A percentile compares a stretch with the other conserved stretches of the same genome.
phyloP scores from a whole-genome alignment of 2,113 vertebrate species.

The Heterocephalus glaber region DNA sequence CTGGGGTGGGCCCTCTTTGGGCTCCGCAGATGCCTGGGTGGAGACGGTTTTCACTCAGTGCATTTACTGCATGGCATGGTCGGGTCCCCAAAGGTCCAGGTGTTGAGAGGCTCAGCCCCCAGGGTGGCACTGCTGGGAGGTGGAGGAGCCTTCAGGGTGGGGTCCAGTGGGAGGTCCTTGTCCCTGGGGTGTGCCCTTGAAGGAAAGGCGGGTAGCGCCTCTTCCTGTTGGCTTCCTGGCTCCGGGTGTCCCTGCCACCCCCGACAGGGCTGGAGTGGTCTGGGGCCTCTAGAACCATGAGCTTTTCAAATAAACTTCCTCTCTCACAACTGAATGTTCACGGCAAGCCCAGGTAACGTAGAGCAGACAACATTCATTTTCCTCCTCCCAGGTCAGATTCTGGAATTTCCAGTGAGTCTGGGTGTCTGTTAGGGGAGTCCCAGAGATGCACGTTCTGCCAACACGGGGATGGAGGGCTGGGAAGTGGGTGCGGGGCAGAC shows the following conservation, averaged over 20 bases:
- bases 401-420: neutral
- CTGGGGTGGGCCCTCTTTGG: neutral
- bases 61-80: no score
- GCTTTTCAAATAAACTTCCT: neutral
- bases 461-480: fast-evolving
- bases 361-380: neutral
- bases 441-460: neutral
- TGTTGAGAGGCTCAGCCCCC: neutral
- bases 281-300: neutral
- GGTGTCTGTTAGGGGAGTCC: neutral
- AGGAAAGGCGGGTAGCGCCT: neutral
- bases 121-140: neutral
- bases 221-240: neutral
- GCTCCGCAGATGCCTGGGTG: fast-evolving
- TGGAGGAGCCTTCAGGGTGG: no score
- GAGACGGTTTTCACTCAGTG: neutral
- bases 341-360: no score
- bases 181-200: neutral
- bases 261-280: neutral
- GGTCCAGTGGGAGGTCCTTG: neutral
- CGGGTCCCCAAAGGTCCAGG: neutral
- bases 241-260: neutral
- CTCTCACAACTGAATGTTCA: neutral
- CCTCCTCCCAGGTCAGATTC: neutral
- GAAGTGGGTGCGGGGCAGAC: fast-evolving